phyloP scores from a whole-genome alignment of 2,113 vertebrate genomes.

The Petaurus breviceps region DNA sequence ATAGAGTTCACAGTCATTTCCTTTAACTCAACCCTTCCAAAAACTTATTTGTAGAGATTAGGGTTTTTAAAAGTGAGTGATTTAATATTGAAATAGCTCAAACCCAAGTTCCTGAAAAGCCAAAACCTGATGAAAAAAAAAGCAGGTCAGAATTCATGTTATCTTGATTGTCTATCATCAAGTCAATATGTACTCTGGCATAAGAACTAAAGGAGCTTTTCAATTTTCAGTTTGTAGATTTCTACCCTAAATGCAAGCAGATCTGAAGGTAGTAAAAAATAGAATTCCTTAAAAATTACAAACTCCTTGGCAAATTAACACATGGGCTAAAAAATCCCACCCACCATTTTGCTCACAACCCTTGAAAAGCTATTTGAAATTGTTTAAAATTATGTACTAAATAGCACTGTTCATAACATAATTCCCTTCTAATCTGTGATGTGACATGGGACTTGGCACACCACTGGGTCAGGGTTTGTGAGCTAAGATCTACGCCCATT shows the following conservation, averaged over 20 bases:
- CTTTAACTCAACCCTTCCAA: background rate
- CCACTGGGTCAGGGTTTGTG: background rate
- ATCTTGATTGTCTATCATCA: conserved; percentile 36
- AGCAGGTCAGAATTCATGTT: conserved; percentile 9
- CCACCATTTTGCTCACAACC: conserved; percentile 23
- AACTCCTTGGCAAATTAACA: background rate
- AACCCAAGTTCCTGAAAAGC: background rate
- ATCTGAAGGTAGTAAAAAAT: conserved; percentile 52
- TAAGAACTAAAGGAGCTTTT: background rate
- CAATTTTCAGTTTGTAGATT: background rate
- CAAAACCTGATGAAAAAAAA: conserved; percentile 9
- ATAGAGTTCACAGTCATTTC: background rate
- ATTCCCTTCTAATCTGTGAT: conserved; percentile 30
- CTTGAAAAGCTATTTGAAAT: background rate
- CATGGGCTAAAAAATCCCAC: background rate
- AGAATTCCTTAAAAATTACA: background rate
- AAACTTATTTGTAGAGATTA: background rate
- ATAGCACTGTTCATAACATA: background rate
- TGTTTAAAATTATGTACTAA: background rate
- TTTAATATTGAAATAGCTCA: conserved; percentile 20
- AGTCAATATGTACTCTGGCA: background rate
- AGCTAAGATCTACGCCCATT: background rate
- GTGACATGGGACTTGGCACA: background rate
- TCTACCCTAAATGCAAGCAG: conserved; percentile 14
- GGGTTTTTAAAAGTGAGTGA: background rate